Percentiles rank a stretch among this genome's conserved stretches.
Evolutionary conservation across 1,140 invertebrate species (phyloP).

Genomic region (Monomorium pharaonis): DNA sequence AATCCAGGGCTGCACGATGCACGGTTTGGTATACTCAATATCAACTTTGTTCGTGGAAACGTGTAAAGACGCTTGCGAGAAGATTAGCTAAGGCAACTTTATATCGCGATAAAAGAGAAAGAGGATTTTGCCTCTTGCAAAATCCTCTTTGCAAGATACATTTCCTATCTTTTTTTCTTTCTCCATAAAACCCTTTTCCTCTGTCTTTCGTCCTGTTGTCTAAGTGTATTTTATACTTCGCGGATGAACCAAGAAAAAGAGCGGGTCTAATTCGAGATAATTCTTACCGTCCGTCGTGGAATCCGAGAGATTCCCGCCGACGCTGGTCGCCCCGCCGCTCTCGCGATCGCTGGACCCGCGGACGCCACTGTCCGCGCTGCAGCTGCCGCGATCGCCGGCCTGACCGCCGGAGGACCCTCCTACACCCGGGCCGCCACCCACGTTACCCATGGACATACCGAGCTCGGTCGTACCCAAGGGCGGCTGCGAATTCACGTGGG

Average conservation of each 20-base stretch:
- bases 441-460: conserved; percentile 71
- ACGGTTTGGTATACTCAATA: background rate
- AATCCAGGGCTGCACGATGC: background rate
- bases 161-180: background rate
- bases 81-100: conserved; percentile 6
- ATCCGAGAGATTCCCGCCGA: conserved; percentile 91
- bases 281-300: conserved; percentile 90
- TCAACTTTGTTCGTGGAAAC: background rate
- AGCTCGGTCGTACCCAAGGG: conserved; percentile 79
- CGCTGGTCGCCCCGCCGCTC: conserved; percentile 89
- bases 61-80: background rate
- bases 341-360: conserved; percentile 93
- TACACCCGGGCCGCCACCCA: conserved; percentile 82
- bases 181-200: background rate
- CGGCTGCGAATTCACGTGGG: conserved; percentile 80
- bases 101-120: background rate
- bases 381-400: conserved; percentile 92
- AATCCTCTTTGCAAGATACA: background rate
- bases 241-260: too few relatives aligned
- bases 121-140: background rate
- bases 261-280: background rate
- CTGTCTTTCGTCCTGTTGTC: background rate
- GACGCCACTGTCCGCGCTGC: conserved; percentile 94
- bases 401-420: conserved; percentile 75
- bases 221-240: background rate